Base-by-base conservation (phyloP, 2,888 invertebrate species). In the Acanthoscelides obtectus region DNA sequence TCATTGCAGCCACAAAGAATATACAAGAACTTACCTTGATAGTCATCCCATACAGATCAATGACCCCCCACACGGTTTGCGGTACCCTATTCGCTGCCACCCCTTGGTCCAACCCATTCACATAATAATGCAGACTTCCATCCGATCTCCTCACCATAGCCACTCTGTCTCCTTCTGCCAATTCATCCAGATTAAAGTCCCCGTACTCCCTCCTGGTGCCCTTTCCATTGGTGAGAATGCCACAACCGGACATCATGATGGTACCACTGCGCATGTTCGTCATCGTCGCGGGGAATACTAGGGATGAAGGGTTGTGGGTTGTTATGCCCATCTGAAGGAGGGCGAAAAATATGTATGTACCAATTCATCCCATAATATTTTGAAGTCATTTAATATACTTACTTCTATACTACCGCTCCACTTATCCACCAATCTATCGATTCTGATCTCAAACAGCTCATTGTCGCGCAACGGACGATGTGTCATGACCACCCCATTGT, bases 171-270 rank as follows among this genome's bases (percentile, higher is more conserved):
- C 96, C 97, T 86, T 96, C 94, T 90, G 93, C 90, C 19, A 98
- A 87, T 84, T 97, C 96, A 83, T 98, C 98, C 76, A 98, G 88
- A 86, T 98, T 98, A 81, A 95, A 96, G 81, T 94, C 92, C 0
- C 97, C 97, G 83, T 98, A 98, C 84, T 97, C 97, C 74, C 96
- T 89, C 75, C 95, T 90, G 0, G 95, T 96, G 4, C 97, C 97
- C 84, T 97, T 97, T 0, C 98, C 98, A 84, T 98, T 98, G 1
- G 96, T 93, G n/a, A 98, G 88, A 78, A 98, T 96, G 71, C 97
- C 98, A 87, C 96, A 96, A 0, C 98, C 98, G 20, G 97, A 97
- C 97, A 98, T 97, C 94, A 96, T 96, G 45, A 95, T 94, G 0
- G 95, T 96, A 8, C 97, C 92, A 22, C 93, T 91, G 72, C 96